Evolutionary conservation across 2,888 invertebrate genomes (phyloP), one percentile per base, ranked within the genome.

Genomic region (Odontocolon sp.): DNA sequence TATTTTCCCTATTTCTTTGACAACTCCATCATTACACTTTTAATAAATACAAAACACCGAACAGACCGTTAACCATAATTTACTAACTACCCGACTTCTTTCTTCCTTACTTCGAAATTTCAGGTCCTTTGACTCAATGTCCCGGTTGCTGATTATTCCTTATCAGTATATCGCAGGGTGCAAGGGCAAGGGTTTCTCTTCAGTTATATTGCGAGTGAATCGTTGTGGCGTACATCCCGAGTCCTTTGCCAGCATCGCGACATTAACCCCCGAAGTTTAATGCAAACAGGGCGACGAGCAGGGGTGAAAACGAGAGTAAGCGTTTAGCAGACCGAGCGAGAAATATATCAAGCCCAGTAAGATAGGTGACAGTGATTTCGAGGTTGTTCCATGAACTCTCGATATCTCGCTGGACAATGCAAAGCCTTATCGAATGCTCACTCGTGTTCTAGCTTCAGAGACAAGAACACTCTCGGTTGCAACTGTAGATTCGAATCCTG

Each of bases 251-350:
- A 23, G 36, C 47, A 4, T 3, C 85, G 71, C 81, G 86, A 87
- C 84, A 88, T 88, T 88, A 88, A 88, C 88, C 87, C 84, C 66
- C 84, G 68, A 83, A 88, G 87, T 88, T 87, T 87, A 88, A 87
- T 87, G 87, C 87, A 87, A 88, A 88, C 88, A 87, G 84, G 81
- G 82, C 56, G 52, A 26, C 6, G 6, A 8, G 33, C 16, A 9
- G 52, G 31, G 31, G 9, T 0, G 54, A 16, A 54, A 59, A 64
- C 36, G 14, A 50, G n/a, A n/a, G n/a, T n/a, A 36, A 47, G 26
- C 64, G 36, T 64, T 64, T 64, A 64, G 61, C 50, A 42, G 21
- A 23, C 26, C 42, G 31, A 47, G 64, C 28, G 63, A 33, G 61
- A 56, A 42, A 59, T 50, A 47, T 33, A 18, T 23, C 31, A 23